Conservation (phyloP, 2,888 invertebrate species). For the Mythimna vitellina region DNA sequence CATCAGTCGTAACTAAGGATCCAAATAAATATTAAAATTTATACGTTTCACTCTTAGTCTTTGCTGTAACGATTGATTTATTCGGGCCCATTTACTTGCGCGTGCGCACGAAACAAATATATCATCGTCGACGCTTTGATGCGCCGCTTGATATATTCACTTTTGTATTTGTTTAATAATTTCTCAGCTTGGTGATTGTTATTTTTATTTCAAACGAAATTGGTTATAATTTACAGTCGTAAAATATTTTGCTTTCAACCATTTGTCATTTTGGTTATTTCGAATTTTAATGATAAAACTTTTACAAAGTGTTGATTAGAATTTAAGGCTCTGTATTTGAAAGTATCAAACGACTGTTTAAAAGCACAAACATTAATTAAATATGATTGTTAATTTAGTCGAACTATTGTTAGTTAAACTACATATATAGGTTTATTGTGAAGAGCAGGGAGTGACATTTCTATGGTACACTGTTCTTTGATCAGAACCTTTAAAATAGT, state of each 20-base stretch:
- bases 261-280: slow-evolving; percentile 31
- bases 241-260: slow-evolving; percentile 37
- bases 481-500: slow-evolving; percentile 21
- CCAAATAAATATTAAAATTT: neutral
- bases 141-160: slow-evolving; percentile 73
- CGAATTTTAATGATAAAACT: slow-evolving; percentile 1
- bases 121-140: slow-evolving; percentile 76
- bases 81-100: slow-evolving; percentile 76
- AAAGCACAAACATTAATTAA: too few species aligned
- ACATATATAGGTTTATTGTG: neutral
- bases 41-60: slow-evolving; percentile 62
- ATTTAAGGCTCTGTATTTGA: neutral
- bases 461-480: neutral
- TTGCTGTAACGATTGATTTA: slow-evolving; percentile 77
- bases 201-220: slow-evolving; percentile 61
- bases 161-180: slow-evolving; percentile 73
- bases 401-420: too few species aligned
- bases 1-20: neutral
- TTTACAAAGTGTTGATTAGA: slow-evolving; percentile 1
- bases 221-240: slow-evolving; percentile 58
- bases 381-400: too few species aligned
- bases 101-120: slow-evolving; percentile 79
- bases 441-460: neutral
- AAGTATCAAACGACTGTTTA: neutral
- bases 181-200: slow-evolving; percentile 60